These are phyloP conservation scores for Monopterus albus DNA, from an alignment of 2,113 vertebrate species.

Conservation along the genomic window DNA sequence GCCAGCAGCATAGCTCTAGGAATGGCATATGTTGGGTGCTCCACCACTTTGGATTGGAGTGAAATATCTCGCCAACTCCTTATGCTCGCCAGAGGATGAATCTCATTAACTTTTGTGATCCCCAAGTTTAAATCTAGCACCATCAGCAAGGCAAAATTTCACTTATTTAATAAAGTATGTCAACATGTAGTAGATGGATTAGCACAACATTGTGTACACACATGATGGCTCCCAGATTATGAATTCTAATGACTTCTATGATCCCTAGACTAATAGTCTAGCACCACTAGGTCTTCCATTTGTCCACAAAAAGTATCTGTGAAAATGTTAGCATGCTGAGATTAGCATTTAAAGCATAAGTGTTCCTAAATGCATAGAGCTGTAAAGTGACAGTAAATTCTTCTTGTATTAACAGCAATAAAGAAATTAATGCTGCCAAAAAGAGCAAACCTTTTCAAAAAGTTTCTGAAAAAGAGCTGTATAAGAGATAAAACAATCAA, in stretches of 20 bases:
- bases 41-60: not conserved
- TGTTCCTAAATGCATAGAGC: not conserved
- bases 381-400: not conserved
- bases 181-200: no score
- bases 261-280: no score
- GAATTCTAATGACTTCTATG: no score
- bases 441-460: slow-evolving; percentile 12
- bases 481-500: slow-evolving; percentile 1
- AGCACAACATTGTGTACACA: no score
- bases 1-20: not conserved
- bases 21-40: not conserved
- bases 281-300: no score
- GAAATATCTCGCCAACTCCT: no score
- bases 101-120: not conserved
- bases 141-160: no score
- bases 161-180: no score
- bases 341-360: not conserved
- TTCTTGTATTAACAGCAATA: no score
- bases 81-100: not conserved
- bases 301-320: slow-evolving; percentile 12
- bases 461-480: not conserved
- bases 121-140: not conserved
- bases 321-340: slow-evolving; percentile 3
- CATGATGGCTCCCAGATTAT: no score
- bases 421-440: slow-evolving; percentile 6